Evolutionary conservation across 2,113 vertebrate species (phyloP).

Genomic region (Lycocorax pyrrhopterus): DNA sequence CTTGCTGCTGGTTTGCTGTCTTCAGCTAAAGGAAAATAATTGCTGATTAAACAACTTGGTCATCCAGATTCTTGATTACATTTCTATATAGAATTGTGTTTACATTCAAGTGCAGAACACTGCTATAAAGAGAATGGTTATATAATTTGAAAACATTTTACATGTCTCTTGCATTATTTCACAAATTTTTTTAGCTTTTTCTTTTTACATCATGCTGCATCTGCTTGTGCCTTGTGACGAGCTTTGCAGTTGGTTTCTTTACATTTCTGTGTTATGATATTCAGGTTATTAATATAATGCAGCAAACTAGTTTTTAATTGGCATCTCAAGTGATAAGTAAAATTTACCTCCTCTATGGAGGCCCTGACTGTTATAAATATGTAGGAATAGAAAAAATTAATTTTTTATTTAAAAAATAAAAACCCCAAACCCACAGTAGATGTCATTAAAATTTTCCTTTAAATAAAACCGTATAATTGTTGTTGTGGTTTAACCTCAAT

Average conservation of each 20-base stretch:
- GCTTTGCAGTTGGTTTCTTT: neutral
- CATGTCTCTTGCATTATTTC: neutral
- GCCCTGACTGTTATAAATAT: neutral
- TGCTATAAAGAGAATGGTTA: neutral
- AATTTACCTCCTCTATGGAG: neutral
- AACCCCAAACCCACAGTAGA: accelerated
- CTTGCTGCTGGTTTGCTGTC: neutral
- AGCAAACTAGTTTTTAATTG: neutral
- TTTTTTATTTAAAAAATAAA: neutral
- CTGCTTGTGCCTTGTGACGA: neutral
- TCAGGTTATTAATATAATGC: neutral
- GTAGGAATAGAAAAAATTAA: neutral
- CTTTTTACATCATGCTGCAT: neutral
- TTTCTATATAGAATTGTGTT: neutral
- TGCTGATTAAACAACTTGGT: neutral
- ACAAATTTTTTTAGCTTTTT: neutral
- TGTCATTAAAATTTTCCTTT: neutral
- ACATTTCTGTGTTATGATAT: neutral
- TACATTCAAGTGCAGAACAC: neutral
- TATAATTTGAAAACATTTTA: neutral
- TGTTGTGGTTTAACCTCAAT: neutral
- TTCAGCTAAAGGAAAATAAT: neutral
- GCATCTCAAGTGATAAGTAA: neutral
- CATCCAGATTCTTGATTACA: neutral
- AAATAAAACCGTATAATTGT: neutral